Evolutionary conservation across 2,888 invertebrate genomes (phyloP), one percentile per base, ranked within the genome.

Genomic region (Pimpla rufipes): DNA sequence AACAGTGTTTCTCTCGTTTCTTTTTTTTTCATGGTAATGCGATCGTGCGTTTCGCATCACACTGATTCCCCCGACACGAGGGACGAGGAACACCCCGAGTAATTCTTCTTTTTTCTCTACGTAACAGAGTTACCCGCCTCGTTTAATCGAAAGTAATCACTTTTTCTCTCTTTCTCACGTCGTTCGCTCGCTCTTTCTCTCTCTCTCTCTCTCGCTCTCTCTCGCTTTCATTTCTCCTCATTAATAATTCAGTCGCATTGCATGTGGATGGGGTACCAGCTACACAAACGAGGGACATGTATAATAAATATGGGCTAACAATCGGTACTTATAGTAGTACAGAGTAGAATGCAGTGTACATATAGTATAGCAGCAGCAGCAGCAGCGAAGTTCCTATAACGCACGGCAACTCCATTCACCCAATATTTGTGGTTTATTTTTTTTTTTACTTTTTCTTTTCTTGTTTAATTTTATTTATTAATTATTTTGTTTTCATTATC

Each of bases 221-320:
- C 59, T 76, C 85, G 83, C 52, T 85, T 64, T 52, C 45, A 84
- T 84, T 76, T 68, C 35, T 59, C 16, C 13, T 57, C 57, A 57
- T 35, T 16, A 18, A 62, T 62, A 84, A 75, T 84, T 88, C 87
- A 81, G 78, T 89, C 89, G 88, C 88, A 88, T 88, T 85, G 85
- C 88, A 81, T 84, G 84, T 86, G 87, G 79, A 79, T 67, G 76
- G 78, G 78, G 74, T 86, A 87, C 83, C 87, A 88, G 88, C 90
- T 91, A 91, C 89, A 86, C 85, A 92, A 92, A 90, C 89, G 88
- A 92, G 89, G 90, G 90, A 91, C 91, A 90, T 89, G 88, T 90
- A 90, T 90, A 90, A 92, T 92, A 91, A 92, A 91, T 85, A 85
- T 84, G 83, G 76, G 64, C 79, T 84, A 85, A 87, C 85, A 81